Conservation (phyloP, 2,113 vertebrate species). For the Pipa parva region DNA sequence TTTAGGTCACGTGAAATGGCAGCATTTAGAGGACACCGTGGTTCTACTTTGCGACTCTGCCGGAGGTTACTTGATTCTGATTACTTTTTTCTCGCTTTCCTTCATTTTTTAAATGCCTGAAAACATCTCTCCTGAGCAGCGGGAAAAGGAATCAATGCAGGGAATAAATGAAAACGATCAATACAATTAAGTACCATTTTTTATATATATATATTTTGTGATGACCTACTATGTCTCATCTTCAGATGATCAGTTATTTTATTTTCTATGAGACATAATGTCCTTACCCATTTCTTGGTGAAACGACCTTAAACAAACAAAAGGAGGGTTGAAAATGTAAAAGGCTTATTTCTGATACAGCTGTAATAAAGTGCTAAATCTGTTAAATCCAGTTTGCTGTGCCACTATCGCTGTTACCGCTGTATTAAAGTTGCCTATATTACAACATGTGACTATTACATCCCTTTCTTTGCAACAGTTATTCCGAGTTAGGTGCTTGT, state of each 20-base stretch:
- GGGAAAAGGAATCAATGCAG: slow-evolving; percentile 17
- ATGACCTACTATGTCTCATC: background rate
- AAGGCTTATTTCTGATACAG: too few relatives aligned
- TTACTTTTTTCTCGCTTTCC: slow-evolving; percentile 16
- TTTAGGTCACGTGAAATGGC: slow-evolving; percentile 26
- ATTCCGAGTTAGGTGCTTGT: too few relatives aligned
- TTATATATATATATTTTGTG: background rate
- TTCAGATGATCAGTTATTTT: background rate
- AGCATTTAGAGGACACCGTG: slow-evolving; percentile 26
- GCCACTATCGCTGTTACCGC: too few relatives aligned
- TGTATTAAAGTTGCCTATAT: too few relatives aligned
- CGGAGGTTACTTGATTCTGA: slow-evolving; percentile 20
- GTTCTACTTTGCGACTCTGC: slow-evolving; percentile 35
- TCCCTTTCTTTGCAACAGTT: too few relatives aligned
- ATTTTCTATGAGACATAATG: background rate
- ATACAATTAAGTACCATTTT: background rate
- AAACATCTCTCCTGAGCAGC: slow-evolving; percentile 13
- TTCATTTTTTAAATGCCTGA: slow-evolving; percentile 15
- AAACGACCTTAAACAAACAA: background rate
- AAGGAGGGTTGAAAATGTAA: background rate
- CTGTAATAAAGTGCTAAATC: too few relatives aligned
- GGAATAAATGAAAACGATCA: slow-evolving; percentile 2
- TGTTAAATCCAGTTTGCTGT: too few relatives aligned
- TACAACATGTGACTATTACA: too few relatives aligned
- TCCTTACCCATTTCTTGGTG: background rate